Evolutionary conservation across 2,113 vertebrate genomes (phyloP).

Genomic region (Balaenoptera acutorostrata): DNA sequence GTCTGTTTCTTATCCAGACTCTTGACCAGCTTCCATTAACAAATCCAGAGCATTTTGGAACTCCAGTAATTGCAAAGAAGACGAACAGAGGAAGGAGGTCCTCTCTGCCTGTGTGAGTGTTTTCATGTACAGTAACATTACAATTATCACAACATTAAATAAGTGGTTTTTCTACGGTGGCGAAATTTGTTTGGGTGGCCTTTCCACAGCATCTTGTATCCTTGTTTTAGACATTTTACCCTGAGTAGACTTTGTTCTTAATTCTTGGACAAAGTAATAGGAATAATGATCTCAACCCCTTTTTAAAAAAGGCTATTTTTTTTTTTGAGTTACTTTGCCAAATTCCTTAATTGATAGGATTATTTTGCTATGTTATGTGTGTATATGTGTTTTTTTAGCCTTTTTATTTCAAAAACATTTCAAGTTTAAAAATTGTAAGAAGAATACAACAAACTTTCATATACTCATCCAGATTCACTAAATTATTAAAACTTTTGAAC

Average conservation of each 20-base stretch:
- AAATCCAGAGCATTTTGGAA: constrained; percentile 98
- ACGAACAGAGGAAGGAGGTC: constrained; percentile 93
- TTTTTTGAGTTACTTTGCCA: not conserved
- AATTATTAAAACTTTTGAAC: not conserved
- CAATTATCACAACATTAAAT: not conserved
- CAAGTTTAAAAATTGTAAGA: not conserved
- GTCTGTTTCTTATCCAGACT: constrained; percentile 82
- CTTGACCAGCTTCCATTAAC: constrained; percentile 97
- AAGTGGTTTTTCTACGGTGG: not conserved
- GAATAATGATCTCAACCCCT: not conserved
- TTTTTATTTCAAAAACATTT: constrained; percentile 27
- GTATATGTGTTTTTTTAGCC: not conserved
- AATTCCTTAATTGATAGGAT: not conserved
- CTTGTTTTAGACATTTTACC: not conserved
- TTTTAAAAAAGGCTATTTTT: constrained; percentile 3
- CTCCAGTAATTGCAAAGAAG: constrained; percentile 98
- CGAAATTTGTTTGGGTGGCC: not conserved
- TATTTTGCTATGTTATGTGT: not conserved
- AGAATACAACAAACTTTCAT: not conserved
- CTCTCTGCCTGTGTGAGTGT: constrained; percentile 92
- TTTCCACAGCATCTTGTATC: not conserved
- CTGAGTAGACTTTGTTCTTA: not conserved
- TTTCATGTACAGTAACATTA: not conserved
- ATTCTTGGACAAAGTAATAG: not conserved
- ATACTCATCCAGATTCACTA: not conserved